Conservation (phyloP, 2,888 invertebrate species). For the Coelogynopora nodosa region DNA sequence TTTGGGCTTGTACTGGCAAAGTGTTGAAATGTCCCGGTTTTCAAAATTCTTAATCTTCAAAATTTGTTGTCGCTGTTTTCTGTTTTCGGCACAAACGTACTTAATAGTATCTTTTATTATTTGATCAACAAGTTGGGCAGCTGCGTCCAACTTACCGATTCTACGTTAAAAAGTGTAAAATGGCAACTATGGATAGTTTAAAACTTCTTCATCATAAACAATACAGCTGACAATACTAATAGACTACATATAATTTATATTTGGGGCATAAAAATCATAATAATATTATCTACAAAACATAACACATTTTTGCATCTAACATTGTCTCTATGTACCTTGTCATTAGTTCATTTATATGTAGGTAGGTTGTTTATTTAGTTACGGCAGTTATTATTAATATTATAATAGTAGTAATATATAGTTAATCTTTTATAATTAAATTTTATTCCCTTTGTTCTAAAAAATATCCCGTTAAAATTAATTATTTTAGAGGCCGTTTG, state of each 20-base stretch:
- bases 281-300: neutral
- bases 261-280: neutral
- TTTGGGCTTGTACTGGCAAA: too few relatives aligned
- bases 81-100: neutral
- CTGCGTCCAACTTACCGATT: neutral
- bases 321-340: neutral
- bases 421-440: neutral
- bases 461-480: neutral
- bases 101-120: neutral
- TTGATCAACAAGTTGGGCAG: neutral
- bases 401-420: neutral
- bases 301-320: neutral
- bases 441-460: neutral
- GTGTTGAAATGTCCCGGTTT: too few relatives aligned
- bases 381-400: neutral
- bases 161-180: neutral
- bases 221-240: neutral
- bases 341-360: neutral
- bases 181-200: neutral
- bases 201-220: neutral
- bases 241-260: neutral
- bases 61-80: neutral
- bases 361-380: neutral
- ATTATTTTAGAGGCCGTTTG: neutral
- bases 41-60: neutral